These are phyloP conservation scores for Cynoglossus semilaevis DNA, from an alignment of 2,113 vertebrate species.

Conservation along the genomic window DNA sequence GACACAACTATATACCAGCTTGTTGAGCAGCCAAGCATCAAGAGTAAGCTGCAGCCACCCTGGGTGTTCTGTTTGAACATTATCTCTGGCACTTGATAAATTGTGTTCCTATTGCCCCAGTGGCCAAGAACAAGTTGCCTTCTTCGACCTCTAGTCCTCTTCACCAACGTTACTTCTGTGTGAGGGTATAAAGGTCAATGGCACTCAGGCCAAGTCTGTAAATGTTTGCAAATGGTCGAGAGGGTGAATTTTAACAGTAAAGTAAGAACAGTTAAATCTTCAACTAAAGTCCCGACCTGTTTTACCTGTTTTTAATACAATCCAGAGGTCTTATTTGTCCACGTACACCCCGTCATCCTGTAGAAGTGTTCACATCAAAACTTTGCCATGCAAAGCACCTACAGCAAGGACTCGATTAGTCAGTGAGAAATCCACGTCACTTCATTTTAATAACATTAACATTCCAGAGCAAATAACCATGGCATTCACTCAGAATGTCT, in stretches of 20 bases:
- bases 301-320: neutral
- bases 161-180: slow-evolving; percentile 19
- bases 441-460: slow-evolving; percentile 34
- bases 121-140: slow-evolving; percentile 1
- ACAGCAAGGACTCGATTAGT: neutral
- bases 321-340: no score
- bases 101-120: slow-evolving; percentile 18
- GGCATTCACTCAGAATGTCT: slow-evolving; percentile 33
- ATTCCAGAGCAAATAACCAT: slow-evolving; percentile 19
- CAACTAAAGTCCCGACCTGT: slow-evolving; percentile 4
- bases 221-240: slow-evolving; percentile 35
- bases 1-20: neutral
- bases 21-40: neutral
- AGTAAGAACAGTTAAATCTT: slow-evolving; percentile 3
- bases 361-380: no score
- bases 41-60: neutral
- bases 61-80: neutral
- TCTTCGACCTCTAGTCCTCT: slow-evolving; percentile 21
- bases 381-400: no score
- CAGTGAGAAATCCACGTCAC: neutral
- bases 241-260: slow-evolving; percentile 14
- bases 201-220: neutral
- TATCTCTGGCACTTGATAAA: slow-evolving; percentile 6
- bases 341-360: no score
- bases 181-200: slow-evolving; percentile 44